Evolutionary conservation across 2,888 invertebrate species (phyloP), one percentile per base, ranked within the genome.

Genomic region (Molorchus minor): DNA sequence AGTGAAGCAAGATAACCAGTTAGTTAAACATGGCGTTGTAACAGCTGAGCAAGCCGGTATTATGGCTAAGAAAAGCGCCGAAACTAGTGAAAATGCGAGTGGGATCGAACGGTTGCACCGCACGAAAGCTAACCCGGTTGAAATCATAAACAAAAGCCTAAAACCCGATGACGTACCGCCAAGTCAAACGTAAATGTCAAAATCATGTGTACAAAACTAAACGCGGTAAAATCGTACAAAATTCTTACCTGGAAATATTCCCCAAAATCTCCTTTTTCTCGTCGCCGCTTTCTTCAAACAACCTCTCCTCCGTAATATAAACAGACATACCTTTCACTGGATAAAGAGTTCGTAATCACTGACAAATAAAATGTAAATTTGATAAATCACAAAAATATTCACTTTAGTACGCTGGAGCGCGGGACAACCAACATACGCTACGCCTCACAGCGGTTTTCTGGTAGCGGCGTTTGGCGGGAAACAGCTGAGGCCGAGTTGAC

Each of bases 391-490:
- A 40, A 36, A n/a, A 44, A 49, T 63, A 56, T 58, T 65, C 65
- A 70, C 68, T 73, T 64, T 71, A 70, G 66, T 73, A 75, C 74
- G 70, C 74, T 70, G 75, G 72, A 77, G 78, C 78, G 78, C 79
- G 79, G 77, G 75, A 77, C 77, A 75, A 75, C 79, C 73, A 79
- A 81, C 80, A 80, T 80, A 82, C 83, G 81, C 81, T 82, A 83
- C 81, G 83, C 82, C 81, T 80, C 81, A 80, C 82, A 81, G 82
- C 82, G 81, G 84, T 84, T 84, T 84, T 84, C 85, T 84, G 85
- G 85, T 85, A 85, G 85, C 84, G 84, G 81, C 82, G 83, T 84
- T 85, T 86, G 85, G 86, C 87, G 87, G 86, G 87, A 87, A 87
- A 87, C 86, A 87, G 86, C 86, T 87, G 85, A 85, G 85, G 82